Base-by-base conservation (phyloP, 2,113 vertebrate species). In the Bos indicus region DNA sequence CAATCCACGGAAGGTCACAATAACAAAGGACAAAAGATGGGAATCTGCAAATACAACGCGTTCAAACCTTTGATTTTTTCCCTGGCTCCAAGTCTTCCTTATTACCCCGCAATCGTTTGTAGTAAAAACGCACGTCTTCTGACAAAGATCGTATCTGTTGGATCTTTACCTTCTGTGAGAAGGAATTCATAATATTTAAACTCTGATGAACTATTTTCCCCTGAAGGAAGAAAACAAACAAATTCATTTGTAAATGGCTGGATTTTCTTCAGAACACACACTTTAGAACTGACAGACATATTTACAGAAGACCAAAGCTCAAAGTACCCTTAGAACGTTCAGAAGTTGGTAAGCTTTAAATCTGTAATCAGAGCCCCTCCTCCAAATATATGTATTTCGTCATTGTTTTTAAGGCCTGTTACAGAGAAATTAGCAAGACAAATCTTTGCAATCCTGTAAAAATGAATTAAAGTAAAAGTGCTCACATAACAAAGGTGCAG, bases 191-290 rank as follows among this genome's bases (percentile, higher is more conserved):
- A 87, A 99, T 98, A 98, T 99, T 99, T 98, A 99, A 99, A 98
- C 99, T 99, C 87, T 99, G 99, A 98, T 99, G 99, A 98, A 99
- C 99, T 57, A 99, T 97, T 98, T 99, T 99, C 12, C 99, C 99
- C 99, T 99, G 90, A 80, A 98, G 57, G 84, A 97, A 98, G 95
- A 86, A 87, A 83, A 91, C n/a, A 80, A 95, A 91, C 85, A 83
- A 92, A 60, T 67, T 93, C 25, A 94, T 64, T 46, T 90, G 57
- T 46, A 88, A 78, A 67, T 26, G 82, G 28, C 2, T 56, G n/a
- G 17, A 89, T 97, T 97, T 98, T 78, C 52, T 93, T 88, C 77
- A 80, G 46, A 67, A 46, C 46, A 93, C 14, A 87, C 3, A 86
- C 13, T 86, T 82, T 16, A 89, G 36, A 92, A 60, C 2, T 26